Evolutionary conservation across 2,888 invertebrate species (phyloP), one percentile per base, ranked within the genome.

Genomic region (Drosophila rellima): DNA sequence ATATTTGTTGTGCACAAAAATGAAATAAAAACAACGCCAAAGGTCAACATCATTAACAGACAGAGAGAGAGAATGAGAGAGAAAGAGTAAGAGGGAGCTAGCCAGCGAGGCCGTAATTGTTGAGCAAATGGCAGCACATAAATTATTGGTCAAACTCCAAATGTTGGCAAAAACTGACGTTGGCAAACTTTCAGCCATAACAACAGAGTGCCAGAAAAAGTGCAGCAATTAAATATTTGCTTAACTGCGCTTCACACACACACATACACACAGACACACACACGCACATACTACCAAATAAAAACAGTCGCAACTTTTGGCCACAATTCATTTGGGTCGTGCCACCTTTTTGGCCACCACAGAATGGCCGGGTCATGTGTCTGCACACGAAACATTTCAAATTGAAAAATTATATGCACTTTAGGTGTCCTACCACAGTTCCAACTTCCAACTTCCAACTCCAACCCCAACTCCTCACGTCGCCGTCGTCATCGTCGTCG

Each of bases 371-470:
- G 65, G 37, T 29, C 69, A 72, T 74, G 63, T 67, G 71, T 70
- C 71, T 77, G 77, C 59, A 69, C 80, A 76, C 74, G 75, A 75
- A 82, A 78, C 82, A 77, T 77, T 82, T 88, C 85, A 88, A 91
- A 91, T 91, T 91, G 91, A 91, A 91, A 91, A 91, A 91, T 91
- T 90, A 91, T 90, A 90, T 90, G 83, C 91, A 91, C 91, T 91
- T 91, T 91, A 90, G 91, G 89, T 90, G 80, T 75, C 74, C 75
- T 15, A 33, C 42, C 48, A 31, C 11, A 26, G 56, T 40, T 60
- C 55, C 59, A 59, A 29, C 51, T 60, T 60, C 71, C 56, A 31
- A 20, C 45, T 70, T 70, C 40, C 64, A 42, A 26, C n/a, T 47
- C 29, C 39, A n/a, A 23, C 13, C 44, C 29, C 35, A 15, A 20